phyloP scores from a whole-genome alignment of 2,797 vertebrate species.

The Crocidura indochinensis region DNA sequence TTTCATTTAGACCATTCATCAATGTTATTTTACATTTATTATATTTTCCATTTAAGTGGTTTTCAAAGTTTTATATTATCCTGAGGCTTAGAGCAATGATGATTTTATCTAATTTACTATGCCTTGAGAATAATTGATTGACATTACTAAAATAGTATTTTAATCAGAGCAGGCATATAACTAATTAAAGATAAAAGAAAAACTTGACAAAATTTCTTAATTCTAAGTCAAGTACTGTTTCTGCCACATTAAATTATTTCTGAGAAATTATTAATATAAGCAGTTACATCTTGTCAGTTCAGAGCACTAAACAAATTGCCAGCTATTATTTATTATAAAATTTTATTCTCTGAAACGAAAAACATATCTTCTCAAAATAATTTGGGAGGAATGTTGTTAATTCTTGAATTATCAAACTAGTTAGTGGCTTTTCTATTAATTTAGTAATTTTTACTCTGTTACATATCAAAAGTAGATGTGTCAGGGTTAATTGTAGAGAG shows the following conservation, averaged over 20 bases:
- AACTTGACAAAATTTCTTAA: slow-evolving; percentile 16
- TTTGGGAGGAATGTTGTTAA: slow-evolving; percentile 66
- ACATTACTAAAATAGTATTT: slow-evolving; percentile 53
- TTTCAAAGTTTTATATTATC: slow-evolving; percentile 62
- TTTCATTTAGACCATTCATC: slow-evolving; percentile 46
- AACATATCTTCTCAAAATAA: slow-evolving; percentile 48
- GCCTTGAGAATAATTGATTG: slow-evolving; percentile 6
- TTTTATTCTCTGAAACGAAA: slow-evolving; percentile 62
- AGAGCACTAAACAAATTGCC: slow-evolving; percentile 44
- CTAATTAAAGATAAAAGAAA: slow-evolving; percentile 55
- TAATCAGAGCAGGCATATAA: slow-evolving; percentile 39
- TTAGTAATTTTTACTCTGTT: slow-evolving; percentile 64
- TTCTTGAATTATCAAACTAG: slow-evolving; percentile 64
- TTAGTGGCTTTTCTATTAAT: slow-evolving; percentile 36
- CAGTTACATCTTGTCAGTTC: slow-evolving; percentile 44
- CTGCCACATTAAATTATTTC: background rate
- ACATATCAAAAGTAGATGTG: slow-evolving; percentile 14
- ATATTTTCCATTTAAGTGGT: slow-evolving; percentile 50
- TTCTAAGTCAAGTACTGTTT: slow-evolving; percentile 15
- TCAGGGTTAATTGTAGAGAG: background rate
- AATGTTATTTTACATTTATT: slow-evolving; percentile 50
- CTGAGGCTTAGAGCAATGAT: slow-evolving; percentile 25
- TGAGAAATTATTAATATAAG: slow-evolving; percentile 45
- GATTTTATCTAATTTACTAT: slow-evolving; percentile 63
- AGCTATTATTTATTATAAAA: slow-evolving; percentile 40